Evolutionary conservation across 2,797 vertebrate species (phyloP).

Genomic region (Lagorchestes hirsutus): DNA sequence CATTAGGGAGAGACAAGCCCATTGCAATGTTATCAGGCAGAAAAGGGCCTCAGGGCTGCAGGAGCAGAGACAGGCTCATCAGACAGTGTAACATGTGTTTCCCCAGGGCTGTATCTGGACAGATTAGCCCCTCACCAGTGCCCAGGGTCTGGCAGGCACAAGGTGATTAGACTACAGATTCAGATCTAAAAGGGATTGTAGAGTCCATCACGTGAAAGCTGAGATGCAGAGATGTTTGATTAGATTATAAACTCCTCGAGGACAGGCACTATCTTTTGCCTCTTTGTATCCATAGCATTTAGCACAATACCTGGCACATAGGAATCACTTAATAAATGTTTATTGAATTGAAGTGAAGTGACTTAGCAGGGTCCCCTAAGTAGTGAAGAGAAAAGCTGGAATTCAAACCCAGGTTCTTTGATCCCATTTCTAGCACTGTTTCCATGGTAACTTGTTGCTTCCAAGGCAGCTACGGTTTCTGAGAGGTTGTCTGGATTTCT

Average conservation of each 20-base stretch:
- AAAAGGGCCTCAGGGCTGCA: not conserved
- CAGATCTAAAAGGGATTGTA: not conserved
- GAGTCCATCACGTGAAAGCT: not conserved
- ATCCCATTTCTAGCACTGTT: not conserved
- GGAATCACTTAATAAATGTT: not conserved
- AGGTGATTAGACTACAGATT: not conserved
- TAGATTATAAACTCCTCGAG: not conserved
- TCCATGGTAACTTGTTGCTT: not conserved
- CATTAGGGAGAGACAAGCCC: not conserved
- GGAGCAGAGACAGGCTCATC: not conserved
- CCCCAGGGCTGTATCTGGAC: not conserved
- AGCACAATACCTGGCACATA: not conserved
- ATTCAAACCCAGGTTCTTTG: not conserved
- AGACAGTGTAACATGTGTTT: not conserved
- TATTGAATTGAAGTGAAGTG: not conserved
- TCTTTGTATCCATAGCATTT: not conserved
- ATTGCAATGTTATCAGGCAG: not conserved
- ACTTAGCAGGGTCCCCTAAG: not conserved
- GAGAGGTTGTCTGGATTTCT: not conserved
- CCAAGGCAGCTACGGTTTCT: not conserved
- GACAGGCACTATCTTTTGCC: not conserved
- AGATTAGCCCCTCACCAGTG: not conserved
- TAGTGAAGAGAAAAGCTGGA: not conserved
- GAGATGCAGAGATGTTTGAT: not conserved
- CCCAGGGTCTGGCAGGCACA: not conserved